Evolutionary conservation across 2,888 invertebrate genomes (phyloP), one percentile per base, ranked within the genome.

Genomic region (Cylindroiulus punctatus): DNA sequence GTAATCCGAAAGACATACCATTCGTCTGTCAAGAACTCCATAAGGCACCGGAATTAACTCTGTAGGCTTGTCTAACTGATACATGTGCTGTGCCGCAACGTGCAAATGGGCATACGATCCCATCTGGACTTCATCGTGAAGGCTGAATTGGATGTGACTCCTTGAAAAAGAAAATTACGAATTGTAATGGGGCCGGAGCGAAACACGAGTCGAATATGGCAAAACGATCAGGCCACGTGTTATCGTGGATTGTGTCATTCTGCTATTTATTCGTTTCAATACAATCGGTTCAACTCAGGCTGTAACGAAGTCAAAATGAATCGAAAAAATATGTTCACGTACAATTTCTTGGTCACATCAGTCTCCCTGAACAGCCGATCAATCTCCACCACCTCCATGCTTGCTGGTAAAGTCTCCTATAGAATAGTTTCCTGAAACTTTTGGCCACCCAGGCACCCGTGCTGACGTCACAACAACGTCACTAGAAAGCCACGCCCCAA

Each of bases 91-190:
- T 0, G 96, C 96, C 88, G 84, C 32, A 85, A 99, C 96, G 89
- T 97, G 96, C 83, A 99, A 93, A 89, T 98, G 97, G 0, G 98
- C 96, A 87, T 97, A 96, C 90, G 96, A 95, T 89, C 97, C 96
- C 91, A 99, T 98, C 89, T 95, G 94, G 89, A 96, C 94, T 0
- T 96, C 93, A 90, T 95, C 97, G 90, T 96, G 96, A 87, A 98
- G 94, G 86, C 96, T 95, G 91, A 98, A 98, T 81, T 95, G 95
- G 82, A 98, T 96, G 92, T 97, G 96, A 87, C 97, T 96, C 90
- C 98, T 97, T 90, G 82, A 92, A 92, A 84, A 82, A 40, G 19
- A 65, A 65, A 4, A 44, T 44, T 10, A 12, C 44, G 7, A 44
- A 44, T 4, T 40, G 4, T 44, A 44, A 44, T 36, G 7, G 36